These are phyloP conservation scores for Paedocypris micromegethes DNA, from an alignment of 2,797 vertebrate species.

Conservation along the genomic window DNA sequence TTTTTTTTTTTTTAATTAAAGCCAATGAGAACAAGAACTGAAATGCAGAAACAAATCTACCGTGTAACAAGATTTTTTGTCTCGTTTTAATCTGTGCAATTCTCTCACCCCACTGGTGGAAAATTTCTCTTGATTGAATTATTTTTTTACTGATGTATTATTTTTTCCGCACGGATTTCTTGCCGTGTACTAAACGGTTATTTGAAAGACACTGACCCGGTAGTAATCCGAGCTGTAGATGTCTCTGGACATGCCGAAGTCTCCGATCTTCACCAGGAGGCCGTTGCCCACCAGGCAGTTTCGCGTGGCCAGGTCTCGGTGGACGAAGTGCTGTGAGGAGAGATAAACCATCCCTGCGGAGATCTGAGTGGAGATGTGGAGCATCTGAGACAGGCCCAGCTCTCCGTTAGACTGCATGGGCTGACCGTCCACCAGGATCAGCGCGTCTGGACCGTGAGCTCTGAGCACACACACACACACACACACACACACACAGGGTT, in stretches of 20 bases:
- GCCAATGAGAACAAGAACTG: too few species aligned
- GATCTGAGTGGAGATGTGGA: constrained; percentile 93
- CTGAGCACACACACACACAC: constrained; percentile 54
- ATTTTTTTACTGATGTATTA: too few species aligned
- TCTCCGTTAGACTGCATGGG: constrained; percentile 91
- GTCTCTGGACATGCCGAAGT: constrained; percentile 98
- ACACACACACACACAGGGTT: neutral
- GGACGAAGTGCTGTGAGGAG: constrained; percentile 95
- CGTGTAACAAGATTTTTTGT: too few species aligned
- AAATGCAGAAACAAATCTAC: too few species aligned
- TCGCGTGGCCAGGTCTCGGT: constrained; percentile 95
- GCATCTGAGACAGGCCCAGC: constrained; percentile 94
- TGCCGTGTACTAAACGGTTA: too few species aligned
- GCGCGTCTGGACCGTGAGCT: constrained; percentile 94
- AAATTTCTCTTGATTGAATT: too few species aligned
- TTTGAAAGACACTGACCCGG: constrained; percentile 81
- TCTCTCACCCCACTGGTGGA: too few species aligned
- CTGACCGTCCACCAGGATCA: constrained; percentile 95
- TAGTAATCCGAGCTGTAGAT: constrained; percentile 99
- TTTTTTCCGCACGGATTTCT: too few species aligned
- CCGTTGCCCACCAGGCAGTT: constrained; percentile 97
- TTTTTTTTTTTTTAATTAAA: too few species aligned
- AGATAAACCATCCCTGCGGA: constrained; percentile 97
- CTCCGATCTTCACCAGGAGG: constrained; percentile 96
- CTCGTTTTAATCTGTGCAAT: too few species aligned